These are phyloP conservation scores for Buceros bicornis DNA, from an alignment of 2,797 vertebrate genomes.

Conservation along the genomic window DNA sequence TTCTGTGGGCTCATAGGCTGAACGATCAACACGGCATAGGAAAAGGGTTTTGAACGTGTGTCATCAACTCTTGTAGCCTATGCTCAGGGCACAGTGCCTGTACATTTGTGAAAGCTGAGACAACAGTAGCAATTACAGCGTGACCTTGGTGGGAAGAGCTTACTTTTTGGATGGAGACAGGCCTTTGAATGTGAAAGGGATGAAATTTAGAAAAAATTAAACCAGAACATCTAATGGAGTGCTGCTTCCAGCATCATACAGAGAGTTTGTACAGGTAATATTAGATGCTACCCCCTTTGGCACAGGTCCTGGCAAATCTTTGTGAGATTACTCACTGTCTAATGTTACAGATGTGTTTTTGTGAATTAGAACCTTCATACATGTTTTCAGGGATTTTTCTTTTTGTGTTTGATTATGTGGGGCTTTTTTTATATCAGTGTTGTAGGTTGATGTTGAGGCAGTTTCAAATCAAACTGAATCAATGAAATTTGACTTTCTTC, in stretches of 20 bases:
- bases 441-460: neutral
- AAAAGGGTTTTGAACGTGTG: neutral
- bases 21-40: accelerated
- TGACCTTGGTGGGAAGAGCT: neutral
- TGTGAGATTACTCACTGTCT: neutral
- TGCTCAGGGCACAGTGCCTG: accelerated
- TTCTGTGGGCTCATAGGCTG: neutral
- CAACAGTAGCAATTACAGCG: neutral
- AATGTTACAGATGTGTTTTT: neutral
- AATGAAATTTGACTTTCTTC: neutral
- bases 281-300: neutral
- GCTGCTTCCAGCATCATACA: neutral
- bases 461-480: neutral
- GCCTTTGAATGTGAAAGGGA: neutral
- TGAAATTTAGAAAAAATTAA: neutral
- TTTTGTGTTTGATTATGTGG: neutral
- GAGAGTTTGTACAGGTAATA: neutral
- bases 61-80: accelerated
- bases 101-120: neutral
- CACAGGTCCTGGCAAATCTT: neutral
- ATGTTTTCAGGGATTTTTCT: neutral
- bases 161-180: neutral
- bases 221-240: neutral
- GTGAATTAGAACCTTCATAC: neutral
- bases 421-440: neutral